A percentile compares a stretch with the other conserved stretches of the same genome.
Evolutionary conservation across 2,888 invertebrate genomes (phyloP).

Genomic region (Tubulanus polymorphus): DNA sequence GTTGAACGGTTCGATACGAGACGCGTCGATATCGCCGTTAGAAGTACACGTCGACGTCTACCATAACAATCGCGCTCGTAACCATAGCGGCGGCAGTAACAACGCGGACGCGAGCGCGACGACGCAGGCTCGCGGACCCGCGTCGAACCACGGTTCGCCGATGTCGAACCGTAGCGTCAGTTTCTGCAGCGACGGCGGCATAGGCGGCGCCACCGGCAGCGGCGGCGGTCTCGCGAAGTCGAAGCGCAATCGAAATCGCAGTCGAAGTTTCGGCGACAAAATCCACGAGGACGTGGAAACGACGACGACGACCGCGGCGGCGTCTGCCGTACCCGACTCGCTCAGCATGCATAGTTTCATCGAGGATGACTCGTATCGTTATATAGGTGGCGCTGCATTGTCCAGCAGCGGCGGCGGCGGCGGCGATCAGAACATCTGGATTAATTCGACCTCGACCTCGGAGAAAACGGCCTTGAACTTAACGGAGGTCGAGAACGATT

Average conservation of each 20-base stretch:
- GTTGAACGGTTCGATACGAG: slow-evolving; percentile 65
- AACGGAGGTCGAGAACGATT: slow-evolving; percentile 40
- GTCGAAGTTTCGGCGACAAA: slow-evolving; percentile 28
- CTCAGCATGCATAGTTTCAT: slow-evolving; percentile 25
- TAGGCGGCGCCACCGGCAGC: slow-evolving; percentile 19
- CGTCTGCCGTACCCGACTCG: slow-evolving; percentile 26
- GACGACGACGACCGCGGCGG: slow-evolving; percentile 12
- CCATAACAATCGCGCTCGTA: background rate
- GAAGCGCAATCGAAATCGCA: slow-evolving; percentile 5
- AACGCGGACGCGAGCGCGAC: background rate
- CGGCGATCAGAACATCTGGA: background rate
- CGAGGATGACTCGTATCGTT: background rate
- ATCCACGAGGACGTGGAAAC: slow-evolving; percentile 32
- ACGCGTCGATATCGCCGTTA: slow-evolving; percentile 25
- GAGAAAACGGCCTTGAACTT: slow-evolving; percentile 22
- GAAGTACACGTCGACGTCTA: slow-evolving; percentile 18
- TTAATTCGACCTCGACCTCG: slow-evolving; percentile 13
- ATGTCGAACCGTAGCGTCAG: slow-evolving; percentile 36
- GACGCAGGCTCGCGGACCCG: too few relatives aligned
- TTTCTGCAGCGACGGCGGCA: slow-evolving; percentile 27
- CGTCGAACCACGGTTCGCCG: slow-evolving; percentile 36
- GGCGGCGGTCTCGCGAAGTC: slow-evolving; percentile 16
- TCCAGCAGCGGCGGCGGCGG: background rate
- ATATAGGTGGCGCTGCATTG: background rate
- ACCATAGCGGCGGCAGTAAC: slow-evolving; percentile 11